Conservation (phyloP, 2,888 invertebrate genomes). For the Polymixis lichenea region DNA sequence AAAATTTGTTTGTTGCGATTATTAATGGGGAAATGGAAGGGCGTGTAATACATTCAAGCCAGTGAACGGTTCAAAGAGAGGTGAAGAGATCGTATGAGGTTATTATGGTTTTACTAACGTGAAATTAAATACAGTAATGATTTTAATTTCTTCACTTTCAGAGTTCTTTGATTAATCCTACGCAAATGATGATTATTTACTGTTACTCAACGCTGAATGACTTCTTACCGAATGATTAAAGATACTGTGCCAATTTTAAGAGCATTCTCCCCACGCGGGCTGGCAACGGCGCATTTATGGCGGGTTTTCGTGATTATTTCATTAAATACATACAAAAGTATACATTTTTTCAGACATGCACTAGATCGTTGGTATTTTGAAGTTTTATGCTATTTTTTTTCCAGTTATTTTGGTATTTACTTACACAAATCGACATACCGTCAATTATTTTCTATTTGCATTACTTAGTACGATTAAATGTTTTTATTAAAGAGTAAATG, state of each 20-base stretch:
- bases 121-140: slow-evolving; percentile 19
- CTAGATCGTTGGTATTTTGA: no score
- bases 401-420: no score
- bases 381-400: no score
- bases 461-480: no score
- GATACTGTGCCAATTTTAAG: not conserved
- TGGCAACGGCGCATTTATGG: no score
- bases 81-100: slow-evolving; percentile 9
- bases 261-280: no score
- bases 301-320: no score
- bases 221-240: not conserved
- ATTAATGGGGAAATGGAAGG: slow-evolving; percentile 38
- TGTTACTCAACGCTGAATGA: not conserved
- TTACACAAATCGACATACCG: no score
- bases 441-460: no score
- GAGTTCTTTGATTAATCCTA: slow-evolving; percentile 19
- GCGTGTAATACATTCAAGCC: slow-evolving; percentile 34
- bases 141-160: not conserved
- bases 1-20: slow-evolving; percentile 48
- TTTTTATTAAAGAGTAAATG: no score
- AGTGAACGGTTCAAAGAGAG: slow-evolving; percentile 34
- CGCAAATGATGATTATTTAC: not conserved
- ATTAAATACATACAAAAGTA: no score
- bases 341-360: no score
- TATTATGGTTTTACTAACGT: not conserved